These are phyloP conservation scores for Idaea dimidiata DNA, from an alignment of 2,888 invertebrate genomes.

Conservation along the genomic window DNA sequence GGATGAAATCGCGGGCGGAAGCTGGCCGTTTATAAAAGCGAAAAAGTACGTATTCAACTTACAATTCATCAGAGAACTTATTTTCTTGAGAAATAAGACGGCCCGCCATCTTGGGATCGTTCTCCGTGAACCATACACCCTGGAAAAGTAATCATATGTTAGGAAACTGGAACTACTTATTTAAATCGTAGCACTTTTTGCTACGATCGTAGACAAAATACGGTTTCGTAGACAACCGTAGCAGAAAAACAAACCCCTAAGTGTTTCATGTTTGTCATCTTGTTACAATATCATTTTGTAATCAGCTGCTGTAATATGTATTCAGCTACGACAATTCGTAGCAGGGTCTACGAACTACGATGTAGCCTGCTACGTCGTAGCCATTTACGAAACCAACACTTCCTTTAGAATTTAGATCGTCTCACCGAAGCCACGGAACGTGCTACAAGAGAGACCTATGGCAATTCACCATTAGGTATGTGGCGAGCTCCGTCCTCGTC, in stretches of 20 bases:
- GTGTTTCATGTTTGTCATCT: no score
- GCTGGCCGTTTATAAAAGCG: no score
- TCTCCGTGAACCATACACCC: slow-evolving; percentile 82
- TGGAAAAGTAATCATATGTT: slow-evolving; percentile 39
- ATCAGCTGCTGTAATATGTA: no score
- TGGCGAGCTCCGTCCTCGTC: slow-evolving; percentile 70
- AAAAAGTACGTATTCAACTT: slow-evolving; percentile 29
- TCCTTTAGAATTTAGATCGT: no score
- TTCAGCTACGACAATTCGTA: no score
- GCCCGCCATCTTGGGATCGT: slow-evolving; percentile 79
- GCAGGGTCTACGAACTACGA: no score
- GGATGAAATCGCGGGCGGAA: no score
- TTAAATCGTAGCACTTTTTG: background rate
- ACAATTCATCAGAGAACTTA: slow-evolving; percentile 74
- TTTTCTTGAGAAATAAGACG: slow-evolving; percentile 81
- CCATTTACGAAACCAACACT: no score
- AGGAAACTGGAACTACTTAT: background rate
- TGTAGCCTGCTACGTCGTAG: no score
- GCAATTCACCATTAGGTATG: slow-evolving; percentile 84
- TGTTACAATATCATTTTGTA: no score
- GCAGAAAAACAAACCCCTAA: background rate
- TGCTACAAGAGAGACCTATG: slow-evolving; percentile 3
- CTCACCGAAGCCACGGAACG: no score
- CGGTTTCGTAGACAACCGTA: background rate
- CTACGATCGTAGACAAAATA: background rate